These are phyloP conservation scores for Castor canadensis DNA, from an alignment of 2,113 vertebrate species.

Conservation along the genomic window DNA sequence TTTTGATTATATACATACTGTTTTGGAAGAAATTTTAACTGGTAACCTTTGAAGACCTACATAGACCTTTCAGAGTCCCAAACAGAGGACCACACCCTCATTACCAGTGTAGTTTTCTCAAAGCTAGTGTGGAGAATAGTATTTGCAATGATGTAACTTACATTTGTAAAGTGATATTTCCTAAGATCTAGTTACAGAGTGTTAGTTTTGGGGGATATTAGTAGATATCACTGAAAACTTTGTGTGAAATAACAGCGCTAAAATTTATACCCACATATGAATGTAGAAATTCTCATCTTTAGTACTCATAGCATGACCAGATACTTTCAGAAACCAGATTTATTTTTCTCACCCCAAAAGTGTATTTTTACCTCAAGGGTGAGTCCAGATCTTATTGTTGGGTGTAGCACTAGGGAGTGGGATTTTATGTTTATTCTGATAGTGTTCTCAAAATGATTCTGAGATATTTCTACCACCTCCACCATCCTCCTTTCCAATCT, in stretches of 20 bases:
- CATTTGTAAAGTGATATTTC: background rate
- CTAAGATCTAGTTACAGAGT: background rate
- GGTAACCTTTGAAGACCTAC: background rate
- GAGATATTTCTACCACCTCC: background rate
- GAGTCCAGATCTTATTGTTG: background rate
- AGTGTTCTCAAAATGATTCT: background rate
- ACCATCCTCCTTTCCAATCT: background rate
- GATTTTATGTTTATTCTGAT: background rate
- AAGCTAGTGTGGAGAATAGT: background rate
- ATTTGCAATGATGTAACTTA: background rate
- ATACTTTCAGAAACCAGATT: background rate
- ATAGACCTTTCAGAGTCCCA: background rate
- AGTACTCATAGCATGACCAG: background rate
- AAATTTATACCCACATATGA: background rate
- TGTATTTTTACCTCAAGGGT: background rate
- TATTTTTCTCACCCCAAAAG: background rate
- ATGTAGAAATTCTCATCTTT: background rate
- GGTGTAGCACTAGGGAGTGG: background rate
- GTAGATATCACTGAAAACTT: background rate
- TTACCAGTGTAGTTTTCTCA: background rate
- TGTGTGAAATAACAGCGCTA: background rate
- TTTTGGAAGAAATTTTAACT: slow-evolving; percentile 1
- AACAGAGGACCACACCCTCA: background rate
- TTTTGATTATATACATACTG: background rate
- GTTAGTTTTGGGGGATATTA: background rate